Conservation (phyloP, 1,140 invertebrate species). For the Cecropterus lyciades region DNA sequence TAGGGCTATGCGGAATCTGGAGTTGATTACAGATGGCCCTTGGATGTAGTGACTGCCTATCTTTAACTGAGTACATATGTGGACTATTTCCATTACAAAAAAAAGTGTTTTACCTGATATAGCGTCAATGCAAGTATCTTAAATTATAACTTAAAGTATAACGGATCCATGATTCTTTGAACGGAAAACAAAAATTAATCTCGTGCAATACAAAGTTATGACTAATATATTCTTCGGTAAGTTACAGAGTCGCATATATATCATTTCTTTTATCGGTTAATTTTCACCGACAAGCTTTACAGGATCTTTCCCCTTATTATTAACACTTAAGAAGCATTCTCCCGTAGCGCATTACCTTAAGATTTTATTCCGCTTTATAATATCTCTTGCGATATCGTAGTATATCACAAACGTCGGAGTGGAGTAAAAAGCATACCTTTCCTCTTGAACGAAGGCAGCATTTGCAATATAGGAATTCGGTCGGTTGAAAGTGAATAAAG, state of each 20-base stretch:
- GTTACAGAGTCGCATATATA: constrained; percentile 34
- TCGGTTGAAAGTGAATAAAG: constrained; percentile 11
- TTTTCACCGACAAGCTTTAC: constrained; percentile 16
- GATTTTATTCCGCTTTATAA: constrained; percentile 34
- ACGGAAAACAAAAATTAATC: constrained; percentile 10
- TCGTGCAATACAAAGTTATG: constrained; percentile 29
- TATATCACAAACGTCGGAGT: constrained; percentile 21
- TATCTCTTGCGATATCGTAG: constrained; percentile 29
- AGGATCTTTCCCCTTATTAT: constrained; percentile 17
- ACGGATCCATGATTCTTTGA: neutral
- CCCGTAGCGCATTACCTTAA: constrained; percentile 16
- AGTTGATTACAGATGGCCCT: no score
- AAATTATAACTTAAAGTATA: no score
- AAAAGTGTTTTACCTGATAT: no score
- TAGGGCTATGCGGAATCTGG: no score
- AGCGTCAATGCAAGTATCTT: no score
- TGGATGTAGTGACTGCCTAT: no score
- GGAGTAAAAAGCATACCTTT: constrained; percentile 26
- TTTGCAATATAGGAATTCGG: constrained; percentile 26
- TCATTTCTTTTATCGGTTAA: constrained; percentile 32
- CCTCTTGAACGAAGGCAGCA: constrained; percentile 17
- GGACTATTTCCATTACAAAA: no score
- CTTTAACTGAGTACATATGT: no score
- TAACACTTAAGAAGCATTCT: constrained; percentile 27
- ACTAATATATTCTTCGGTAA: constrained; percentile 29